Evolutionary conservation across 2,113 vertebrate species (phyloP).

Genomic region (Aleadryas rufinucha): DNA sequence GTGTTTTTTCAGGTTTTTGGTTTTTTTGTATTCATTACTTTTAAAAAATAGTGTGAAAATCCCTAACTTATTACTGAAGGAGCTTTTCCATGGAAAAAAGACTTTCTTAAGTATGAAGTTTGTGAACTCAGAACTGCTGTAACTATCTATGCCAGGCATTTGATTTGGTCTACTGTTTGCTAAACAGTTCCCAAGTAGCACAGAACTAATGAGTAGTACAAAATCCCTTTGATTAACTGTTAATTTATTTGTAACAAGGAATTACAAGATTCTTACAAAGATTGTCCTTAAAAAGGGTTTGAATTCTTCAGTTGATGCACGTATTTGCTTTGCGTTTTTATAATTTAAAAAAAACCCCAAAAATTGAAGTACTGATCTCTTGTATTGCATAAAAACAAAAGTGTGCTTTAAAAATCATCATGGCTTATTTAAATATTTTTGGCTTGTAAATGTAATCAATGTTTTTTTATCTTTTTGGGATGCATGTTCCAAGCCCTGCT

Average conservation of each 20-base stretch:
- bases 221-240: not conserved
- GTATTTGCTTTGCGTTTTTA: not conserved
- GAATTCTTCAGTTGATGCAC: not conserved
- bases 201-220: not conserved
- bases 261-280: not conserved
- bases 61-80: not conserved
- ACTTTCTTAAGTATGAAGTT: not conserved
- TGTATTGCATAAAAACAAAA: not conserved
- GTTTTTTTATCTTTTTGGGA: not conserved
- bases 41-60: not conserved
- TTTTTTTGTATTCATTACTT: not conserved
- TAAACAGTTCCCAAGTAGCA: not conserved
- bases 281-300: not conserved
- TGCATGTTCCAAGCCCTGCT: not conserved
- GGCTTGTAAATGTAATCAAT: not conserved
- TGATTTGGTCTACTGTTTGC: not conserved
- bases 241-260: not conserved
- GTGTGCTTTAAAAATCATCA: not conserved
- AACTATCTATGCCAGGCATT: not conserved
- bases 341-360: not conserved
- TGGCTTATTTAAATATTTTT: not conserved
- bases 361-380: not conserved
- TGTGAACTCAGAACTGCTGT: not conserved
- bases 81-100: not conserved
- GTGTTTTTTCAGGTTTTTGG: not conserved